Percentiles rank a stretch among this genome's conserved stretches.
phyloP scores from a whole-genome alignment of 2,797 vertebrate genomes.

The Cephalopachus bancanus region DNA sequence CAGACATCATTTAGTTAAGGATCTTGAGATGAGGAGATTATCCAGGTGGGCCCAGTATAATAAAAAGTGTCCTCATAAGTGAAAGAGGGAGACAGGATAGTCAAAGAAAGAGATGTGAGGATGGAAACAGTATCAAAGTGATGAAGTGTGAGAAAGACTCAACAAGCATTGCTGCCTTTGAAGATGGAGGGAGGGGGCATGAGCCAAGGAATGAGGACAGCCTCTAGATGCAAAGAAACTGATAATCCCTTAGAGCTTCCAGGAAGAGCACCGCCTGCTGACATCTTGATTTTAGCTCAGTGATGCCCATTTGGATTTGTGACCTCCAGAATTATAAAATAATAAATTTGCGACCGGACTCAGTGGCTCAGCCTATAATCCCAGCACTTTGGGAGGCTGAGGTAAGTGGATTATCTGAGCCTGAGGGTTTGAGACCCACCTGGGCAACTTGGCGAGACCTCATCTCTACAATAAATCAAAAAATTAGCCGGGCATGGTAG shows the following conservation, averaged over 20 bases:
- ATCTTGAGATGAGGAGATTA: not conserved
- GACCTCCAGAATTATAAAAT: not conserved
- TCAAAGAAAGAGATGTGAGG: not conserved
- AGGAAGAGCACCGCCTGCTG: not conserved
- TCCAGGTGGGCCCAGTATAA: not conserved
- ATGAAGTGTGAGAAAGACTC: not conserved
- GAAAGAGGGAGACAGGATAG: not conserved
- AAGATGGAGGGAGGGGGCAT: not conserved
- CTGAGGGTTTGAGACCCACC: too few relatives aligned
- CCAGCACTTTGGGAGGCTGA: too few relatives aligned
- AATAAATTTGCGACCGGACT: not conserved
- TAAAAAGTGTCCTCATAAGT: not conserved
- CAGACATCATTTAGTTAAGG: not conserved
- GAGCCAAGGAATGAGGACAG: not conserved
- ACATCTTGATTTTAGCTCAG: constrained; percentile 8
- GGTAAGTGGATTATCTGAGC: too few relatives aligned
- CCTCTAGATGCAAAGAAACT: not conserved
- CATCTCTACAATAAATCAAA: too few relatives aligned
- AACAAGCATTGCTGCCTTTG: not conserved
- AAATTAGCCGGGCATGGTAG: too few relatives aligned
- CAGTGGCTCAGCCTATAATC: too few relatives aligned
- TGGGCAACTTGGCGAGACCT: too few relatives aligned
- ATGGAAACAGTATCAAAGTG: not conserved
- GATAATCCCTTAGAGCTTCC: not conserved
- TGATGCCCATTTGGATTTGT: not conserved